phyloP scores from a whole-genome alignment of 92 coral and sea anemone species.

The Porites evermanni region DNA sequence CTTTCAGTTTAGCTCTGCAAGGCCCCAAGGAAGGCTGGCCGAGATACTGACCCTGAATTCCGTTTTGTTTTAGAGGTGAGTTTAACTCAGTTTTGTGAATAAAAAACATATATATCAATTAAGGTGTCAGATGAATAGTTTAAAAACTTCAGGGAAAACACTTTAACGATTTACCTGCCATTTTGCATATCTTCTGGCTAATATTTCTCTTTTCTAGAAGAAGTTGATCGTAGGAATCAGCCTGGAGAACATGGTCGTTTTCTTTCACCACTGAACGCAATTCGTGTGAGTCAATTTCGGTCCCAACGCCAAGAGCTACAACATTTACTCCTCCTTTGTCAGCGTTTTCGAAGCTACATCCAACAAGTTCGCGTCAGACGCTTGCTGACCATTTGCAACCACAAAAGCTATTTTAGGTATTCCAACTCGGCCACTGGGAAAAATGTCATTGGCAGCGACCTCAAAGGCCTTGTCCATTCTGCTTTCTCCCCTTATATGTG shows the following conservation, averaged over 20 bases:
- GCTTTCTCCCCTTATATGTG: conserved; percentile 29
- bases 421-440: conserved; percentile 39
- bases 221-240: conserved; percentile 17
- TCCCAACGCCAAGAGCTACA: conserved; percentile 62
- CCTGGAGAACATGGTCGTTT: neutral
- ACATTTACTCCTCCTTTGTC: conserved; percentile 35
- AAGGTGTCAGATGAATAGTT: no score
- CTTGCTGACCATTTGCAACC: conserved; percentile 54
- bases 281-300: conserved; percentile 35
- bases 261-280: conserved; percentile 43
- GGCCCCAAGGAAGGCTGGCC: no score
- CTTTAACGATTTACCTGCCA: conserved; percentile 20
- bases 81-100: no score
- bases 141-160: neutral
- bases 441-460: conserved; percentile 16
- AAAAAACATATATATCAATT: no score
- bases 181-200: conserved; percentile 19
- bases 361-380: conserved; percentile 8
- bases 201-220: conserved; percentile 13
- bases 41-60: no score
- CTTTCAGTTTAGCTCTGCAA: no score
- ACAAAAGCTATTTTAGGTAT: conserved; percentile 59
- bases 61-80: no score
- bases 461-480: conserved; percentile 61
- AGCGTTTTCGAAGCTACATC: conserved; percentile 18